phyloP scores from a whole-genome alignment of 2,888 invertebrate species.

The Pollenia labialis region DNA sequence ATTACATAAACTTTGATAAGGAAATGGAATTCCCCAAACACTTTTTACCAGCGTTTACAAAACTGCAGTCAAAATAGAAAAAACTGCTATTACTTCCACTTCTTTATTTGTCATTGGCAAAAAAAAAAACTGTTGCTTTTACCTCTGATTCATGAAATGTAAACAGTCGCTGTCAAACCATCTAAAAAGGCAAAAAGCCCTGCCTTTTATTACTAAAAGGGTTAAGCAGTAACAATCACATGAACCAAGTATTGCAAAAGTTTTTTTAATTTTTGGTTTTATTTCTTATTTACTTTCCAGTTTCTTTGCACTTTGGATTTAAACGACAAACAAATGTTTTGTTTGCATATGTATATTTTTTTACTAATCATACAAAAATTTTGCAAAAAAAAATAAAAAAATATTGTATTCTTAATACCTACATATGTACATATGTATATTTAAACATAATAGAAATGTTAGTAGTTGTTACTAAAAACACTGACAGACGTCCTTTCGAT shows the following conservation, averaged over 20 bases:
- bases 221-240: neutral
- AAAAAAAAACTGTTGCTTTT: too few species aligned
- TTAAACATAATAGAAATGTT: neutral
- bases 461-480: neutral
- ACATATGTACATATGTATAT: too few species aligned
- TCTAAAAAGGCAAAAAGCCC: too few species aligned
- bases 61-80: too few species aligned
- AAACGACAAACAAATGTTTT: neutral
- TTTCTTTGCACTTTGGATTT: constrained; percentile 7
- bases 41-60: too few species aligned
- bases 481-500: neutral
- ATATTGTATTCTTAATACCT: too few species aligned
- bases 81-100: too few species aligned
- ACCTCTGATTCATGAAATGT: too few species aligned
- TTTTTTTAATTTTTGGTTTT: neutral
- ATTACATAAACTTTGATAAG: too few species aligned
- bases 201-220: too few species aligned
- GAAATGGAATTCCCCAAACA: too few species aligned
- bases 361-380: neutral
- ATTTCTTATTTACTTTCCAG: neutral
- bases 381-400: neutral
- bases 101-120: too few species aligned
- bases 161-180: neutral
- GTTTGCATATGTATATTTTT: neutral
- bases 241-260: neutral